Evolutionary conservation across 1,140 invertebrate species (phyloP), one percentile per base, ranked within the genome.

Genomic region (Probaryconus sp.): DNA sequence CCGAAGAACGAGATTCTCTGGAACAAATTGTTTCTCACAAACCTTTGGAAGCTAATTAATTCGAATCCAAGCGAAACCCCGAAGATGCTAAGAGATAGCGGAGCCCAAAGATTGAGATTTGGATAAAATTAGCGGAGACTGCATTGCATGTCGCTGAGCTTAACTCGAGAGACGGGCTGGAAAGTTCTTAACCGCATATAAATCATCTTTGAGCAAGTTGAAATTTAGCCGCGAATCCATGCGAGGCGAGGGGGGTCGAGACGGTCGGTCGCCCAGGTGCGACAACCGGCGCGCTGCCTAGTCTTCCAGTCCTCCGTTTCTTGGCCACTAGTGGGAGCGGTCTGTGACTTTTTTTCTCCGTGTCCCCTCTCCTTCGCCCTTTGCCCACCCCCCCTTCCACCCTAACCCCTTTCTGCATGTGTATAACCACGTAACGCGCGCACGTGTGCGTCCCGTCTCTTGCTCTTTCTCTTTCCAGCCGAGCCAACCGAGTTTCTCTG

Each of bases 241-340:
- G n/a, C 11, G 1, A 5, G 3, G 43, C 58, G 6, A 14, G 33
- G 21, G 33, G 7, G 38, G 45, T 43, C 43, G 24, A 51, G 26
- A 5, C 26, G 14, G 16, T 42, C 68, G 35, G 53, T 71, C 50
- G 58, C n/a, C 69, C 68, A 72, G 60, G 60, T 72, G 69, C 60
- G 69, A 72, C 69, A 72, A 58, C 50, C 56, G 56, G 47, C 47
- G 43, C 17, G 42, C 21, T 38, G 16, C 31, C 30, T 10, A 24
- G 33, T 14, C 17, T 11, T 5, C 51, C n/a, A 11, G 51, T 40
- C 16, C 9, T 10, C 18, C 10, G 2, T 16, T 24, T n/a, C n/a
- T n/a, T n/a, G n/a, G n/a, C n/a, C n/a, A n/a, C n/a, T 50, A 47
- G 65, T 61, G 51, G 60, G 69, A 72, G 60, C 51, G 69, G 69